These are phyloP conservation scores for Malurus melanocephalus DNA, from an alignment of 2,113 vertebrate genomes.

Conservation along the genomic window DNA sequence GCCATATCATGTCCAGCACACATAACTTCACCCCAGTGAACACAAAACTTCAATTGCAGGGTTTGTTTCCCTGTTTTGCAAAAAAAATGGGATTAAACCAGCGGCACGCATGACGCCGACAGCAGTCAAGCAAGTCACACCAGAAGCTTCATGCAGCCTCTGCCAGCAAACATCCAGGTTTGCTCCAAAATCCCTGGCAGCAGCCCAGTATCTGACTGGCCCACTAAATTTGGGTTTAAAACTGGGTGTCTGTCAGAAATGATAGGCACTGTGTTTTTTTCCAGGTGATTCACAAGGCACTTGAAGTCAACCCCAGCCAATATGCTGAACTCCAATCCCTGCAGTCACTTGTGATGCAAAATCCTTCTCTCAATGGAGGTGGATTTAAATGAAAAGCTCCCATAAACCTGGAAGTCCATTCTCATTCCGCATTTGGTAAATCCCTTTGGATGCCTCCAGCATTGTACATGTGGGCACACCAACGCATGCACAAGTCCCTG, in stretches of 20 bases:
- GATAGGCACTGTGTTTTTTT: neutral
- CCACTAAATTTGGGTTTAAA: neutral
- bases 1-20: neutral
- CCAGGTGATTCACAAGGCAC: neutral
- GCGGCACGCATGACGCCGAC: accelerated
- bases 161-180: neutral
- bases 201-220: neutral
- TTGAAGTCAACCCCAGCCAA: neutral
- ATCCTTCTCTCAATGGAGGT: neutral
- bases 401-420: neutral
- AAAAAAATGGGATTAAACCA: neutral
- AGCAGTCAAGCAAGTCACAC: accelerated
- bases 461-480: neutral
- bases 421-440: neutral
- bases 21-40: neutral
- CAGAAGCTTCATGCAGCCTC: neutral
- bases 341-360: neutral
- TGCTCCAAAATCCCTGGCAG: neutral
- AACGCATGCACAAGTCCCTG: neutral
- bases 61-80: neutral
- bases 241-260: neutral
- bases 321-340: neutral
- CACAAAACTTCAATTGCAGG: neutral
- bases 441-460: neutral
- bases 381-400: neutral